These are phyloP conservation scores for Arctopsyche grandis DNA, from an alignment of 1,140 invertebrate species.

Conservation along the genomic window DNA sequence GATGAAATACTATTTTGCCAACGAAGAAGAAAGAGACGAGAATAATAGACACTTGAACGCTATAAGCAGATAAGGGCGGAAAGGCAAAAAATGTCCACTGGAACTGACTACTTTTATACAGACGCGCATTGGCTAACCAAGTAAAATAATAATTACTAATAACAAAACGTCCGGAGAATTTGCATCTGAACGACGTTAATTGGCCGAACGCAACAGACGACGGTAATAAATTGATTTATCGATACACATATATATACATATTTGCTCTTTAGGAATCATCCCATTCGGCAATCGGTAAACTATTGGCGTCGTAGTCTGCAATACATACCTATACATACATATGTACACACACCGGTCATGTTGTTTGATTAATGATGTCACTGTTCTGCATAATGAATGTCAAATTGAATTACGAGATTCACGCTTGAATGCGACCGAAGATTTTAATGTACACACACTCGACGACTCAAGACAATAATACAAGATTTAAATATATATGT, in stretches of 20 bases:
- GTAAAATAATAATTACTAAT: not conserved
- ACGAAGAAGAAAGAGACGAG: not conserved
- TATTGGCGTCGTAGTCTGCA: not conserved
- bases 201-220: not conserved
- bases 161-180: not conserved
- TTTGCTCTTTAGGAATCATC: conserved; percentile 11
- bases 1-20: not conserved
- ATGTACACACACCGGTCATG: no score
- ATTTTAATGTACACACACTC: conserved; percentile 21
- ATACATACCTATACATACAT: not conserved
- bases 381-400: conserved; percentile 27
- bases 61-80: conserved; percentile 33
- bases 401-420: conserved; percentile 31
- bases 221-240: conserved; percentile 24
- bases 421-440: conserved; percentile 23
- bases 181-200: not conserved
- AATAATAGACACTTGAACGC: not conserved
- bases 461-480: not conserved
- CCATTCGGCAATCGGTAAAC: conserved; percentile 5
- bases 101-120: not conserved
- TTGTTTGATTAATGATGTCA: conserved; percentile 30
- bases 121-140: not conserved
- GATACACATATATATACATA: no score
- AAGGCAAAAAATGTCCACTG: conserved; percentile 37
- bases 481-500: not conserved